phyloP scores from a whole-genome alignment of 1,140 invertebrate species.

The Drosophila bipectinata region DNA sequence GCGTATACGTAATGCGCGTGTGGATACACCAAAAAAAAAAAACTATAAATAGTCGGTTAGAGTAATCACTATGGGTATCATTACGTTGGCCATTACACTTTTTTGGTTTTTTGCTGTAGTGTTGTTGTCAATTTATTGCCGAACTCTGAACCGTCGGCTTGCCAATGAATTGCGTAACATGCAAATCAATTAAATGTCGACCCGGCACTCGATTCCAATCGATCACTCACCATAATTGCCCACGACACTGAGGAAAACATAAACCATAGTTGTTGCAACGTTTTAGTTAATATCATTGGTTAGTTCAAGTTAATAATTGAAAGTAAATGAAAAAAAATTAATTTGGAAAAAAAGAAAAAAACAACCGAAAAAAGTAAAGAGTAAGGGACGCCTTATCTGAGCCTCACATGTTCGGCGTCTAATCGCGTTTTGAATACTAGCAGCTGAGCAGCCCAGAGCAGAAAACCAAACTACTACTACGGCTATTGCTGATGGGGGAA shows the following conservation, averaged over 20 bases:
- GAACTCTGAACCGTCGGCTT: conserved; percentile 22
- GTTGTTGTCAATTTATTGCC: conserved; percentile 35
- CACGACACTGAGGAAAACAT: conserved; percentile 76
- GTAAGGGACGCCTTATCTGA: conserved; percentile 46
- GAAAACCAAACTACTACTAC: conserved; percentile 39
- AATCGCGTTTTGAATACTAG: conserved; percentile 83
- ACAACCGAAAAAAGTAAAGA: conserved; percentile 50
- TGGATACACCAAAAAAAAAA: conserved; percentile 8
- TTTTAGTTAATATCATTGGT: conserved; percentile 25
- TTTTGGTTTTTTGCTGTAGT: conserved; percentile 2
- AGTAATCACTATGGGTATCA: conserved; percentile 35
- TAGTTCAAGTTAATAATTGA: conserved; percentile 5
- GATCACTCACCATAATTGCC: conserved; percentile 78
- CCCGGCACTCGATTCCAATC: conserved; percentile 2
- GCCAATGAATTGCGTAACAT: conserved; percentile 61
- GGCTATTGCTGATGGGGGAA: conserved; percentile 10
- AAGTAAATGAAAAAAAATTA: conserved; percentile 27
- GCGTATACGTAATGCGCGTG: conserved; percentile 68
- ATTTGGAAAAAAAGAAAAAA: conserved; percentile 23
- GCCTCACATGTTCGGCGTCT: conserved; percentile 83
- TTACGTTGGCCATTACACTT: conserved; percentile 35
- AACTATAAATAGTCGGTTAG: conserved; percentile 41
- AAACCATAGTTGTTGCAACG: conserved; percentile 68
- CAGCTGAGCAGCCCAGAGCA: conserved; percentile 42
- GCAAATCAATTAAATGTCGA: conserved; percentile 55